Base-by-base conservation (phyloP, 2,113 vertebrate species). In the Leptocoma aspasia region DNA sequence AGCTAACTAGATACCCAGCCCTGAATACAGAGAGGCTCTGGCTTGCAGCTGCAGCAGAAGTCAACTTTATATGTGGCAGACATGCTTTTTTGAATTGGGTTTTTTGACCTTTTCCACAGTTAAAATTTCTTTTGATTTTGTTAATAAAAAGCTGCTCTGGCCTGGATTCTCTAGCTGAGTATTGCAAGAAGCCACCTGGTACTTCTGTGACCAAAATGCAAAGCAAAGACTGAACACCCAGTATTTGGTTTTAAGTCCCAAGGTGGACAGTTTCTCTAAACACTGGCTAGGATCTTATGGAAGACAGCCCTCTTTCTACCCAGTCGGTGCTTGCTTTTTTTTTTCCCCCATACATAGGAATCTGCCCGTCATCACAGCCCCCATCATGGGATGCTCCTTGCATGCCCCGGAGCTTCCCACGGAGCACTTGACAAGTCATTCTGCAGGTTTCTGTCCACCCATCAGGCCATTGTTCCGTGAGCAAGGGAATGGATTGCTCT, bases 401-500 rank as follows among this genome's bases (percentile, higher is more conserved):
- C 64, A 35, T 92, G 39, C 76, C 90, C 79, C 2, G 68, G 57
- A 81, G 88, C 64, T 54, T 66, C 31, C 14, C 9, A 8, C 2
- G 8, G 82, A 68, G 72, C 79, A 81, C 27, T 96, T 96, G n/a
- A 89, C 72, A 78, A 73, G 88, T 89, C 65, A 20, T 90, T 93
- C 70, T 28, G 16, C 76, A 86, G 63, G 49, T 73, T 96, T 88
- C 69, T 94, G 72, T 66, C 31, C 69, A 57, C 18, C 26, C 41
- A 22, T 49, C 2, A 6, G 66, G 56, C 41, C 49, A 64, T 92
- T 95, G 90, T 90, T 89, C 75, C 16, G 50, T 10, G 49, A 89
- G 31, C 22, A 4, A 14, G 54, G 41, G 65, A 70, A 30, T 2
- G 33, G 60, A 68, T 81, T 81, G 76, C 57, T 81, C 23, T 86